A percentile compares a stretch with the other conserved stretches of the same genome.
phyloP scores from a whole-genome alignment of 2,888 invertebrate species.

The Mythimna pallens region DNA sequence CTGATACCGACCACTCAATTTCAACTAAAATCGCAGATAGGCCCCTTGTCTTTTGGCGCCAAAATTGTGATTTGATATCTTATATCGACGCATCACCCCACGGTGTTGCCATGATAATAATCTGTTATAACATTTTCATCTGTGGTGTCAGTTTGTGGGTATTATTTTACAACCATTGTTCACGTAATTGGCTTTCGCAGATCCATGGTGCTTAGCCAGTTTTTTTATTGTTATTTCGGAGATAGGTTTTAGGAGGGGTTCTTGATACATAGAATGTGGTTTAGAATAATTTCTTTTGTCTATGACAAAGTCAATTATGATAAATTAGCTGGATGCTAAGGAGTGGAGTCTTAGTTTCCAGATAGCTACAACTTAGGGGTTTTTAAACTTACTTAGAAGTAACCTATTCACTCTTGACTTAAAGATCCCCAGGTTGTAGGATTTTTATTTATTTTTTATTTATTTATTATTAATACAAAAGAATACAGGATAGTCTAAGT shows the following conservation, averaged over 20 bases:
- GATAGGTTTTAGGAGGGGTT: background rate
- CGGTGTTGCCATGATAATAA: constrained; percentile 70
- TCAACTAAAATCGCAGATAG: background rate
- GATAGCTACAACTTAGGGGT: too few species aligned
- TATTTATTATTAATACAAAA: too few species aligned
- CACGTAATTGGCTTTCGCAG: constrained; percentile 44
- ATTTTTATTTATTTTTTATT: too few species aligned
- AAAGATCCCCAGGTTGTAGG: too few species aligned
- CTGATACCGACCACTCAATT: background rate
- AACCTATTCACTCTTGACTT: too few species aligned
- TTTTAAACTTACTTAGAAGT: too few species aligned
- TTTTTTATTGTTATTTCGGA: background rate
- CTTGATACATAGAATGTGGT: background rate
- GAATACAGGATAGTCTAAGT: too few species aligned
- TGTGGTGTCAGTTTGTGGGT: constrained; percentile 63
- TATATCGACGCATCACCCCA: constrained; percentile 70
- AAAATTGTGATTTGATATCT: constrained; percentile 88
- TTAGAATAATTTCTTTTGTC: background rate
- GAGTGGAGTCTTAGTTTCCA: too few species aligned
- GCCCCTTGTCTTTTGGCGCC: constrained; percentile 42
- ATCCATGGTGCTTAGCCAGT: constrained; percentile 8
- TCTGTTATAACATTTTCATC: constrained; percentile 72
- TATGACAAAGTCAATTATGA: too few species aligned
- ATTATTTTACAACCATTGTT: constrained; percentile 60
- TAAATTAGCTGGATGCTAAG: too few species aligned